Base-by-base conservation (phyloP, 23 tunicate genomes). In the Corella eumyota region DNA sequence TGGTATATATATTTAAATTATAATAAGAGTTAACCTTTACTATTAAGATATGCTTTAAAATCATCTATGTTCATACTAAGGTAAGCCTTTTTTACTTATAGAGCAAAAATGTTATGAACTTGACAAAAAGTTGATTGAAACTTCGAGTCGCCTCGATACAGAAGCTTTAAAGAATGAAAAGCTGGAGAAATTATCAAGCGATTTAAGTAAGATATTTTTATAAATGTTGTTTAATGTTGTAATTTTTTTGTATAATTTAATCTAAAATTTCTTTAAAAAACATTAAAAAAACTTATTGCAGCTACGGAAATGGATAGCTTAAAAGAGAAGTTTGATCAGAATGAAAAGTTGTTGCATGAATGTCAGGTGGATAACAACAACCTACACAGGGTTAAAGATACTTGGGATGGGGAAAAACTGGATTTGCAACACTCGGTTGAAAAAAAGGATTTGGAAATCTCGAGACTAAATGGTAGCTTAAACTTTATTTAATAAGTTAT, bases 101-200 rank as follows among this genome's bases (percentile, higher is more conserved):
- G 94, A 84, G 64, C 94, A 84, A 75, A 84, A 76, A 64, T 84
- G 83, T 54, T 76, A 84, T 50, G 94, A 84, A 32, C 46, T 84
- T 67, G 94, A 84, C 65, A 76, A 76, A 30, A 84, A 70, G 59
- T 62, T 84, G 50, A 84, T 76, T 56, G 94, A 84, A 58, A 75
- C 65, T 60, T 69, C 83, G 33, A 75, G 69, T 56, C 71, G 76
- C 15, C 36, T 84, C 19, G 77, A 84, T 36, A 61, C 40, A 20
- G 94, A 76, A 47, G 35, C 94, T 3, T 32, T 77, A 13, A 64
- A 62, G 51, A 49, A 64, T 64, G 67, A 50, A 30, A 69, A 75
- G 29, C 69, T 73, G 1, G 56, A 78, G n/a, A 56, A 49, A 5
- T 30, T 32, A 35, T 63, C 66, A 31, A 83, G 68, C 3, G 81